Percentiles rank a stretch among this genome's conserved stretches.
phyloP scores from a whole-genome alignment of 1,140 invertebrate species.

The Calliphora vicina region DNA sequence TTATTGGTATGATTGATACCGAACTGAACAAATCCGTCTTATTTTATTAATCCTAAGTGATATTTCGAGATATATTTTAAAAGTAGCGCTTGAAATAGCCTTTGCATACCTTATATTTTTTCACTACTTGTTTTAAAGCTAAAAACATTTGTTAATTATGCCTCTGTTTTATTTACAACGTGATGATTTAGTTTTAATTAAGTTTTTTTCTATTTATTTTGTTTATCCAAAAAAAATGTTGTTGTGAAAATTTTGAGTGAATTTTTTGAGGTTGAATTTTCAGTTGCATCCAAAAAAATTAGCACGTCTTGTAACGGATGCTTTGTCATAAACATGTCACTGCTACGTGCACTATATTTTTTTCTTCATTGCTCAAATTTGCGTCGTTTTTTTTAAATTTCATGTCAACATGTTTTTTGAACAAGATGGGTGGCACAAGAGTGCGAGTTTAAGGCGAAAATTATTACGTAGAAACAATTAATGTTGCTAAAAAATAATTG shows the following conservation, averaged over 20 bases:
- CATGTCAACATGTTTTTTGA: not conserved
- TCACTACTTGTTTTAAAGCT: not conserved
- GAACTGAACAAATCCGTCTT: too few relatives aligned
- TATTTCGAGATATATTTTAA: too few relatives aligned
- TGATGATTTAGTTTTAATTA: not conserved
- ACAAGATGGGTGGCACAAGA: slow-evolving; percentile 15
- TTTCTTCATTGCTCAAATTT: not conserved
- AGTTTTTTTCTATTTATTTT: not conserved
- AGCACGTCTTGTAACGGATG: slow-evolving; percentile 34
- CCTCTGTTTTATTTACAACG: not conserved
- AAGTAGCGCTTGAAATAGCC: too few relatives aligned
- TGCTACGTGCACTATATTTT: slow-evolving; percentile 18
- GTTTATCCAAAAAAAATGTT: not conserved
- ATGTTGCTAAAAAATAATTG: too few relatives aligned
- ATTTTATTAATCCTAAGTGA: too few relatives aligned
- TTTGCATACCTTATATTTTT: too few relatives aligned
- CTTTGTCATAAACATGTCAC: slow-evolving; percentile 1
- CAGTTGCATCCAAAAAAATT: not conserved
- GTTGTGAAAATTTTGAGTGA: not conserved
- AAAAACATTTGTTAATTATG: not conserved
- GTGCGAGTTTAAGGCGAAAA: not conserved
- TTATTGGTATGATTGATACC: too few relatives aligned
- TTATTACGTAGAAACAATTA: not conserved
- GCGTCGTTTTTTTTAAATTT: not conserved
- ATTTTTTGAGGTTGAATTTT: not conserved